A percentile compares a stretch with the other conserved stretches of the same genome.
phyloP scores from a whole-genome alignment of 2,113 vertebrate genomes.

The Peromyscus californicus region DNA sequence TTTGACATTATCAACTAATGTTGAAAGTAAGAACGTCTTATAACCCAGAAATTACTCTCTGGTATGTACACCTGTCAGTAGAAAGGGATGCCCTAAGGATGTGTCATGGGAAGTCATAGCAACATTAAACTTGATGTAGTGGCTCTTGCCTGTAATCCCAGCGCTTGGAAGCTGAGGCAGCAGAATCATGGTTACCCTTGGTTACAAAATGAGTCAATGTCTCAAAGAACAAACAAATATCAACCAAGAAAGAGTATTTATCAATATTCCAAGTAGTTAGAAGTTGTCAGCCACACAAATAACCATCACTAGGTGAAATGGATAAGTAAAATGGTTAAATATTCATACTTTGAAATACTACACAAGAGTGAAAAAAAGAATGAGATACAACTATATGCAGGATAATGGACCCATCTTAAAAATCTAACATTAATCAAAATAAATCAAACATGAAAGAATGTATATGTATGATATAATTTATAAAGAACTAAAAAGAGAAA shows the following conservation, averaged over 20 bases:
- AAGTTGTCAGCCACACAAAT: background rate
- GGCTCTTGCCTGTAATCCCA: background rate
- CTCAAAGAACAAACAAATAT: background rate
- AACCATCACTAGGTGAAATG: background rate
- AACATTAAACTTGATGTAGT: background rate
- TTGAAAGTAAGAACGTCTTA: background rate
- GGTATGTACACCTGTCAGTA: background rate
- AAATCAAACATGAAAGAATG: background rate
- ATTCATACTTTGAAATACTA: background rate
- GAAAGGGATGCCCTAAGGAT: background rate
- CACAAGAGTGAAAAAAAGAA: slow-evolving; percentile 11
- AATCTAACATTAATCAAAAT: background rate
- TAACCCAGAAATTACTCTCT: background rate
- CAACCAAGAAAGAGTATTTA: background rate
- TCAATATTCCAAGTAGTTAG: background rate
- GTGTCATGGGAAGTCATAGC: background rate
- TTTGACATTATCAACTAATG: background rate
- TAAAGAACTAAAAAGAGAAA: background rate
- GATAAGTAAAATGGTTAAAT: background rate
- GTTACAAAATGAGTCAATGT: background rate
- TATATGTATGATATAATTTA: background rate
- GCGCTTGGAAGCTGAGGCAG: background rate
- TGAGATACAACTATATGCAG: background rate
- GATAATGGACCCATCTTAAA: background rate
- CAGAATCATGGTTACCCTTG: too few species aligned